These are phyloP conservation scores for Trinorchestia longiramus DNA, from an alignment of 1,140 invertebrate species.

Conservation along the genomic window DNA sequence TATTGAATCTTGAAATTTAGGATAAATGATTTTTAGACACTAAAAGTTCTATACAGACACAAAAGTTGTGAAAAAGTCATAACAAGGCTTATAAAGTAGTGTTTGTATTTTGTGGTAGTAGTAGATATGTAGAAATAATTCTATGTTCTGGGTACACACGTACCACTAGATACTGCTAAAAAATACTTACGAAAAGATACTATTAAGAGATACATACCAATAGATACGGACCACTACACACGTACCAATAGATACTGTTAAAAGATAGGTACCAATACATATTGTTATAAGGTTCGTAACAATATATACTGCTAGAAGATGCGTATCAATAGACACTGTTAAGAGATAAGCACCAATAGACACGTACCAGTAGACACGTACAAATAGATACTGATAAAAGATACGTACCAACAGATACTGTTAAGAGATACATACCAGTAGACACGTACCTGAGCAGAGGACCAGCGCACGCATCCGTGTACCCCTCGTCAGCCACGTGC, in stretches of 20 bases:
- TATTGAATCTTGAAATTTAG: too few relatives aligned
- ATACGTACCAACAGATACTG: background rate
- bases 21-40: too few relatives aligned
- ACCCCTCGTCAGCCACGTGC: constrained; percentile 87
- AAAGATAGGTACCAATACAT: background rate
- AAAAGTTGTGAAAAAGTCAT: too few relatives aligned
- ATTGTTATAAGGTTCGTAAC: too few relatives aligned
- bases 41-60: too few relatives aligned
- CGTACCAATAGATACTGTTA: background rate
- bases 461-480: constrained; percentile 83
- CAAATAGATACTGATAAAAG: background rate
- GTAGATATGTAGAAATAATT: too few relatives aligned
- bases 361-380: background rate
- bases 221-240: background rate
- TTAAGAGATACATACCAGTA: background rate
- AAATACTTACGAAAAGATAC: background rate
- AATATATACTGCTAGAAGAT: background rate
- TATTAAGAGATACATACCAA: background rate
- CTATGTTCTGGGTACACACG: too few relatives aligned
- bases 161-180: background rate
- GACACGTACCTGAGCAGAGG: constrained; percentile 77
- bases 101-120: too few relatives aligned
- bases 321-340: background rate
- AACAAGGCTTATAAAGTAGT: too few relatives aligned
- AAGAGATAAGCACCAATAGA: background rate